phyloP scores from a whole-genome alignment of 2,113 vertebrate species.

The Campylorhamphus procurvoides region DNA sequence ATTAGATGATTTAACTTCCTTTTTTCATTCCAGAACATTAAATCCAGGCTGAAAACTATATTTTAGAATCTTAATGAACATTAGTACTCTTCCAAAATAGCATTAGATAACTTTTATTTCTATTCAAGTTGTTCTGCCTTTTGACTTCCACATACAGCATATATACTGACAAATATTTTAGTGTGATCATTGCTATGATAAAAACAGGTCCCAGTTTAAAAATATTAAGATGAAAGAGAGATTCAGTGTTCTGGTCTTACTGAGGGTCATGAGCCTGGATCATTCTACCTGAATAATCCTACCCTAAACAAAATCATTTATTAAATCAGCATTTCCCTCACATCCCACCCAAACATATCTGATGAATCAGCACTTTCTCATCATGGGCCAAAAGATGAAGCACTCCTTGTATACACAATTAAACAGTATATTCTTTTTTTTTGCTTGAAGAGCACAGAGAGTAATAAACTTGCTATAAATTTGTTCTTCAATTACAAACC shows the following conservation, averaged over 20 bases:
- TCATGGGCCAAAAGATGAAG: neutral
- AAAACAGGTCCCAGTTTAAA: neutral
- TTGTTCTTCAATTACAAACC: neutral
- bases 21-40: neutral
- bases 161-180: neutral
- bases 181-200: neutral
- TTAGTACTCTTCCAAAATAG: neutral
- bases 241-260: neutral
- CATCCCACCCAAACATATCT: neutral
- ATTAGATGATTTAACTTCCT: neutral
- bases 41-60: neutral
- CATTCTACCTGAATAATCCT: neutral
- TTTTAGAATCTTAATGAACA: neutral
- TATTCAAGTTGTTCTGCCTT: neutral
- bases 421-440: neutral
- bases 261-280: neutral
- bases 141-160: neutral
- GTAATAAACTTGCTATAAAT: neutral
- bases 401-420: neutral
- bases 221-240: neutral
- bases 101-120: neutral
- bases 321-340: neutral
- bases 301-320: neutral
- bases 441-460: neutral
- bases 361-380: neutral